These are phyloP conservation scores for Minunthozetes semirufus DNA, from an alignment of 2,888 invertebrate genomes.

Conservation along the genomic window DNA sequence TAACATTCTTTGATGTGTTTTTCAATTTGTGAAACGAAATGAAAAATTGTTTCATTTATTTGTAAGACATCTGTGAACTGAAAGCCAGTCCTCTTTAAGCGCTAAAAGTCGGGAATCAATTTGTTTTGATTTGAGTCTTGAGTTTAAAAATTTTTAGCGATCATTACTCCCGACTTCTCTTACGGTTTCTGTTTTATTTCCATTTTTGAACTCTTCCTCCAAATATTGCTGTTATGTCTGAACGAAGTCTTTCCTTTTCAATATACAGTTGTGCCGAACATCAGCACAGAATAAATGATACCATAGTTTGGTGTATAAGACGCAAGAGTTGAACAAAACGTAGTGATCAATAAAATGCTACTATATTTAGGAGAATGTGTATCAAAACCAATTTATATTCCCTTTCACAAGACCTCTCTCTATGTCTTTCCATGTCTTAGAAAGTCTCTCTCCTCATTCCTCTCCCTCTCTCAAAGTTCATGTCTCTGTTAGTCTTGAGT, in stretches of 20 bases:
- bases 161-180: not conserved
- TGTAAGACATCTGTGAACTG: not conserved
- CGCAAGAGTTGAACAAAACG: conserved; percentile 3
- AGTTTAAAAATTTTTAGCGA: not conserved
- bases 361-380: not conserved
- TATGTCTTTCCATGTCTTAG: too few species aligned
- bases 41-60: not conserved
- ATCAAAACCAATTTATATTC: conserved; percentile 3
- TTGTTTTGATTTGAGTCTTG: not conserved
- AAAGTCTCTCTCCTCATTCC: too few species aligned
- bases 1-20: too few species aligned
- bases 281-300: not conserved
- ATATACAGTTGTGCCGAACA: not conserved
- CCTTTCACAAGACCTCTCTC: too few species aligned
- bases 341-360: not conserved
- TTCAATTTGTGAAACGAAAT: too few species aligned
- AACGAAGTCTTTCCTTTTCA: not conserved
- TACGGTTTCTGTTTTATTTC: not conserved
- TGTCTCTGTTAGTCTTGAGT: too few species aligned
- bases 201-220: not conserved
- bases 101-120: not conserved
- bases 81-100: not conserved
- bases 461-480: too few species aligned
- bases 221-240: not conserved
- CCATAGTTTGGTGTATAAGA: not conserved